These are phyloP conservation scores for Cathartes aura DNA, from an alignment of 2,113 vertebrate genomes.

Conservation along the genomic window DNA sequence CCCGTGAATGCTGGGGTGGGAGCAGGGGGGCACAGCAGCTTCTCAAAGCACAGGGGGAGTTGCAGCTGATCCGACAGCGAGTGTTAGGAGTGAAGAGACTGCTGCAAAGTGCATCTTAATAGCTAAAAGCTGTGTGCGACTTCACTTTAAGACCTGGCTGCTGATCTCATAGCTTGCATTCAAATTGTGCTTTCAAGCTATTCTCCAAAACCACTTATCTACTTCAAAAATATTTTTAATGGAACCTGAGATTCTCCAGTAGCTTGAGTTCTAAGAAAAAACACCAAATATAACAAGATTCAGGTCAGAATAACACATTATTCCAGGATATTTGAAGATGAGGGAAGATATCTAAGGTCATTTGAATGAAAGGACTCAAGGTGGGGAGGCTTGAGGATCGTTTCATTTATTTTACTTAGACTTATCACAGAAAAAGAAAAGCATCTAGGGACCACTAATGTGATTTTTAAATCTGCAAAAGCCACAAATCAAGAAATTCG, in stretches of 20 bases:
- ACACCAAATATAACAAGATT: background rate
- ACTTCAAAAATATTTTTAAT: slow-evolving; percentile 6
- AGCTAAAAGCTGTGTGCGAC: background rate
- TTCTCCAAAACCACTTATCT: slow-evolving; percentile 14
- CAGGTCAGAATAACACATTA: background rate
- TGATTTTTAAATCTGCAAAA: background rate
- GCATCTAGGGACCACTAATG: background rate
- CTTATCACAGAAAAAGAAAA: background rate
- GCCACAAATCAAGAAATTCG: background rate
- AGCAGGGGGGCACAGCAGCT: background rate
- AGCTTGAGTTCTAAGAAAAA: background rate
- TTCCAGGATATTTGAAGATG: background rate
- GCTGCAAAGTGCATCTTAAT: background rate
- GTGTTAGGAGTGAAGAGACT: background rate
- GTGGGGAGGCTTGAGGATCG: background rate
- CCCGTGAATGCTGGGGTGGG: accelerated
- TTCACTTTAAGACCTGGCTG: background rate
- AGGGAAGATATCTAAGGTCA: background rate
- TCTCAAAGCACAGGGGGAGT: accelerated
- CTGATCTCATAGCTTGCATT: background rate
- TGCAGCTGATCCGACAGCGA: background rate
- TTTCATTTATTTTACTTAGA: background rate
- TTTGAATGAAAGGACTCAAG: background rate
- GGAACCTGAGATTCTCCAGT: background rate
- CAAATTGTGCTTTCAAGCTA: background rate